Percentiles rank a stretch among this genome's conserved stretches.
Conservation (phyloP, 2,113 vertebrate genomes). For the Vimba vimba region DNA sequence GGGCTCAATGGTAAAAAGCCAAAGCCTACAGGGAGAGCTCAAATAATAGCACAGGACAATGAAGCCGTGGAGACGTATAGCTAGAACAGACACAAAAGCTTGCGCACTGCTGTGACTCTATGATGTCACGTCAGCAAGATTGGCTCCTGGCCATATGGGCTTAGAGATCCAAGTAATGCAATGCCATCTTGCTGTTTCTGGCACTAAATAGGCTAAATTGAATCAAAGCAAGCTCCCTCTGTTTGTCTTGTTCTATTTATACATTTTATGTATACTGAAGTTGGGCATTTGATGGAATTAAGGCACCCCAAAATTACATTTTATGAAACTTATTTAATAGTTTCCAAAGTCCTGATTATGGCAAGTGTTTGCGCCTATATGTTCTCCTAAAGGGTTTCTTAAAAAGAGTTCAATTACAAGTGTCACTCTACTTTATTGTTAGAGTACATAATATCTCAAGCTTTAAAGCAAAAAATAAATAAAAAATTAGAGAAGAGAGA, state of each 20-base stretch:
- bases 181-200: slow-evolving; percentile 40
- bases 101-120: slow-evolving; percentile 52
- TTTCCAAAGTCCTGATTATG: background rate
- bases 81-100: slow-evolving; percentile 50
- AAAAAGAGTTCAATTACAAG: slow-evolving; percentile 38
- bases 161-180: slow-evolving; percentile 30
- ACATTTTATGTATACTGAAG: background rate
- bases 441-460: slow-evolving; percentile 23
- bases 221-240: slow-evolving; percentile 29
- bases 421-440: slow-evolving; percentile 32
- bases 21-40: slow-evolving; percentile 47
- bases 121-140: slow-evolving; percentile 55
- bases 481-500: background rate
- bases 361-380: background rate
- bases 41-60: slow-evolving; percentile 53
- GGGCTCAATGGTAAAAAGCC: slow-evolving; percentile 43
- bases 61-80: slow-evolving; percentile 44
- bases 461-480: background rate
- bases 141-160: slow-evolving; percentile 33
- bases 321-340: background rate
- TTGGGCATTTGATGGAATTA: background rate
- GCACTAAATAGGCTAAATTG: slow-evolving; percentile 1
- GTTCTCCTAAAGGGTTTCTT: slow-evolving; percentile 5
- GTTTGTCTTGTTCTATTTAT: slow-evolving; percentile 14
- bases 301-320: background rate